Evolutionary conservation across 37 sponge, comb jelly and placozoan species (phyloP), one percentile per base, ranked within the genome.

Genomic region (Axinella damicornis): DNA sequence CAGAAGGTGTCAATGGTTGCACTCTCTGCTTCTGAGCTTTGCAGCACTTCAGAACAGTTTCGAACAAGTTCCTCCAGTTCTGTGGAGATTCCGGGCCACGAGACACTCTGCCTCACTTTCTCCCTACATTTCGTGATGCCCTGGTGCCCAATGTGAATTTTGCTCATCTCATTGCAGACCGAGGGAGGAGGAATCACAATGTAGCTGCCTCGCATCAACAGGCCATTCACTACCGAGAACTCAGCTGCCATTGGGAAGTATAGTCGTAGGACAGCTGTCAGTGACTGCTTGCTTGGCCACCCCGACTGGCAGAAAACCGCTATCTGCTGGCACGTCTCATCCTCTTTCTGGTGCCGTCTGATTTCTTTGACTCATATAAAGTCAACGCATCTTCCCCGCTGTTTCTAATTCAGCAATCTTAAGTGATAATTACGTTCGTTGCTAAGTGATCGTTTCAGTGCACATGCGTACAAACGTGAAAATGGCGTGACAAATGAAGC

Each of bases 51-150:
- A 22, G 24, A 20, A 38, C 83, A 82, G n/a, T 32, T 74, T 19
- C 28, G 18, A 15, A 88, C 38, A 16, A 66, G 36, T 11, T 88
- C 83, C 35, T 82, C 77, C 11, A 81, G 19, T 32, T 88, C 70
- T 57, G 19, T 62, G 53, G 46, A 52, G 21, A 85, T 12, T 35
- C 86, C 78, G 22, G 83, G 89, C 83, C 89, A 81, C 82, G 83
- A 88, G 0, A 88, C 57, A 2, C 77, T 66, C 55, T 71, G 71
- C 16, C 80, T 37, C 15, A 78, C 89, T 72, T 67, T 2, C 33
- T 76, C 74, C 24, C 80, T 27, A 39, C 83, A 82, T 46, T 88
- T 81, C 5, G 77, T 57, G 66, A 75, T 81, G 28, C 89, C 89
- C 38, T 82, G 83, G 46, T 81, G 83, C 56, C 83, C 89, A 38